phyloP scores from a whole-genome alignment of 2,888 invertebrate genomes.

The Mesorhabditis spiculigera region DNA sequence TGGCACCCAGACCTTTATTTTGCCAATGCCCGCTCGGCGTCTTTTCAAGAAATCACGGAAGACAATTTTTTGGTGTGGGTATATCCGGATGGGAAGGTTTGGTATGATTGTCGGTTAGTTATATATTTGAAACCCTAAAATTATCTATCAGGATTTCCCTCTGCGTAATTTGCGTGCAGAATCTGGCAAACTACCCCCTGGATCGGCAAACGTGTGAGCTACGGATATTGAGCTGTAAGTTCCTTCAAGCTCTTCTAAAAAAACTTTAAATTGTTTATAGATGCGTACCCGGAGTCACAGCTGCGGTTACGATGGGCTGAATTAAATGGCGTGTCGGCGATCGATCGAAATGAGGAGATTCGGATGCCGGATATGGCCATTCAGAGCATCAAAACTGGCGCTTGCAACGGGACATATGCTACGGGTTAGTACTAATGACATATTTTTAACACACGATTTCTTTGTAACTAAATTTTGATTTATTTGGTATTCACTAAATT shows the following conservation, averaged over 20 bases:
- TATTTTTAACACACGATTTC: background rate
- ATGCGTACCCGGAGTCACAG: slow-evolving; percentile 56
- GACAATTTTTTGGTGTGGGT: slow-evolving; percentile 57
- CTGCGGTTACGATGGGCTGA: slow-evolving; percentile 51
- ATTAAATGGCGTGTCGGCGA: slow-evolving; percentile 39
- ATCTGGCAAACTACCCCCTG: slow-evolving; percentile 55
- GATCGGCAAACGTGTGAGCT: slow-evolving; percentile 63
- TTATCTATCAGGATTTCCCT: background rate
- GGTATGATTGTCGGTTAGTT: slow-evolving; percentile 39
- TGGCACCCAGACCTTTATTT: slow-evolving; percentile 57
- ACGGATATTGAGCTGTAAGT: slow-evolving; percentile 61
- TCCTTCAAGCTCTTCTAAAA: background rate
- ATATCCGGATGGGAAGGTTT: slow-evolving; percentile 53
- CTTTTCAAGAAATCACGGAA: slow-evolving; percentile 53
- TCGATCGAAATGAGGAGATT: slow-evolving; percentile 53
- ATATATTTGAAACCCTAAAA: background rate
- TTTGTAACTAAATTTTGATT: background rate
- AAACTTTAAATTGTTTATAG: slow-evolving; percentile 16
- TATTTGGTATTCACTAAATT: background rate
- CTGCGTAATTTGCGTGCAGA: slow-evolving; percentile 15
- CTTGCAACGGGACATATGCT: slow-evolving; percentile 56
- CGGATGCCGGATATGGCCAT: slow-evolving; percentile 57
- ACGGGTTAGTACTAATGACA: slow-evolving; percentile 33
- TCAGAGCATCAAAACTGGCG: slow-evolving; percentile 42
- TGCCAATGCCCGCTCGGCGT: slow-evolving; percentile 52